Evolutionary conservation across 2,888 invertebrate species (phyloP).

Genomic region (Fabriciana adippe): DNA sequence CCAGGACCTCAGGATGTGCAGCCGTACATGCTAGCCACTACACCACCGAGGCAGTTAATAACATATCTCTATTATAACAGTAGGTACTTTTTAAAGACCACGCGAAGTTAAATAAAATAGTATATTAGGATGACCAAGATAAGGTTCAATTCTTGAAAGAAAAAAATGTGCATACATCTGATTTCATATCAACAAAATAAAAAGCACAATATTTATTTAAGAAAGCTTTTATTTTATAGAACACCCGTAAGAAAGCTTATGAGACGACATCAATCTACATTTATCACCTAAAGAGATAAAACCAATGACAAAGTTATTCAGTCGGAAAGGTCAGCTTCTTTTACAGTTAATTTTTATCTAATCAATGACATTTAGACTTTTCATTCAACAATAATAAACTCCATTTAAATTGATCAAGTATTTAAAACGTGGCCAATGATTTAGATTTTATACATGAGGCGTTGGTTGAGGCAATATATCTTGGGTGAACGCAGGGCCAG

Average conservation of each 20-base stretch:
- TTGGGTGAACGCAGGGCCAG: slow-evolving; percentile 50
- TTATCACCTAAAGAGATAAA: slow-evolving; percentile 37
- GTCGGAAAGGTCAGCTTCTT: slow-evolving; percentile 39
- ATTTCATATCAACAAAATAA: neutral
- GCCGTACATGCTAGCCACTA: too few species aligned
- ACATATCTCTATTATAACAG: too few species aligned
- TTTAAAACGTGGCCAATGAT: slow-evolving; percentile 28
- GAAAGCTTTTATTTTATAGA: neutral
- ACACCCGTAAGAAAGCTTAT: slow-evolving; percentile 12
- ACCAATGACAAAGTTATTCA: slow-evolving; percentile 34
- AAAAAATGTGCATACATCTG: too few species aligned
- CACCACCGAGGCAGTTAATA: too few species aligned
- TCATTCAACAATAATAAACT: slow-evolving; percentile 30
- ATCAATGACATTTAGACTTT: slow-evolving; percentile 40
- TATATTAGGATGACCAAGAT: too few species aligned
- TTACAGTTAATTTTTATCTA: slow-evolving; percentile 39
- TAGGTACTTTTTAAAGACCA: too few species aligned
- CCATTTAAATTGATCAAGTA: slow-evolving; percentile 24
- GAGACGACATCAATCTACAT: slow-evolving; percentile 27
- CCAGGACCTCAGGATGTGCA: too few species aligned
- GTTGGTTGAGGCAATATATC: slow-evolving; percentile 25
- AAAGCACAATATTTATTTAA: neutral
- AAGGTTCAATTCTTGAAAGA: too few species aligned
- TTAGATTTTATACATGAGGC: slow-evolving; percentile 31
- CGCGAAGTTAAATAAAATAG: too few species aligned